These are phyloP conservation scores for Aquatica leii DNA, from an alignment of 2,888 invertebrate species.

Conservation along the genomic window DNA sequence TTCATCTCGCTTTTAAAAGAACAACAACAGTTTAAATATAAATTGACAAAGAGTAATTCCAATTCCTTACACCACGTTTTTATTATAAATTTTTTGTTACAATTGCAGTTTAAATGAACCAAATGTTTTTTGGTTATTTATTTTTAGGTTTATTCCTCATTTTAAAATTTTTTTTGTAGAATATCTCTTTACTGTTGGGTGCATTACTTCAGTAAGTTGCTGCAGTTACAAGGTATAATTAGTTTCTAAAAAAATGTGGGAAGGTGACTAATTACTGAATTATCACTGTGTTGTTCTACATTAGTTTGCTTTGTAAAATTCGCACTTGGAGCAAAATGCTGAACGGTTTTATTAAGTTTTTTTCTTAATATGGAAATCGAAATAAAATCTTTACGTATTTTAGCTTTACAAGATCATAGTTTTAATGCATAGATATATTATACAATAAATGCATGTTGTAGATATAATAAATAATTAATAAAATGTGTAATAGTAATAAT, in stretches of 20 bases:
- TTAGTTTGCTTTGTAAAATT: not conserved
- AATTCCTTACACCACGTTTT: too few species aligned
- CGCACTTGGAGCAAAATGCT: too few species aligned
- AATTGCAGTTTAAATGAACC: not conserved
- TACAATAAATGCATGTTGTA: too few species aligned
- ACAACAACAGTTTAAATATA: slow-evolving; percentile 10
- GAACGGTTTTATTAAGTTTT: too few species aligned
- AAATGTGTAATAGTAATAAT: too few species aligned
- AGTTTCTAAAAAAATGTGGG: not conserved
- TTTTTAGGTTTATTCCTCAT: not conserved
- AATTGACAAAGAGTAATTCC: not conserved
- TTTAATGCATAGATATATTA: too few species aligned
- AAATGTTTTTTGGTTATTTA: not conserved
- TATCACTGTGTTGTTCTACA: slow-evolving; percentile 3
- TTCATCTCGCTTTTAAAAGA: not conserved
- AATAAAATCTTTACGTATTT: too few species aligned
- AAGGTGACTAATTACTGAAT: not conserved
- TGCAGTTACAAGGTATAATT: slow-evolving; percentile 17
- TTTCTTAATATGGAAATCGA: too few species aligned
- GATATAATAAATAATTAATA: too few species aligned
- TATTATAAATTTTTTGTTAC: too few species aligned
- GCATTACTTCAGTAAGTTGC: slow-evolving; percentile 2
- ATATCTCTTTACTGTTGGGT: not conserved
- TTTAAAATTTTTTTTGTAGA: not conserved
- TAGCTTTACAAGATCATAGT: too few species aligned